Base-by-base conservation (phyloP, 2,888 invertebrate species). In the Xestia ashworthii region DNA sequence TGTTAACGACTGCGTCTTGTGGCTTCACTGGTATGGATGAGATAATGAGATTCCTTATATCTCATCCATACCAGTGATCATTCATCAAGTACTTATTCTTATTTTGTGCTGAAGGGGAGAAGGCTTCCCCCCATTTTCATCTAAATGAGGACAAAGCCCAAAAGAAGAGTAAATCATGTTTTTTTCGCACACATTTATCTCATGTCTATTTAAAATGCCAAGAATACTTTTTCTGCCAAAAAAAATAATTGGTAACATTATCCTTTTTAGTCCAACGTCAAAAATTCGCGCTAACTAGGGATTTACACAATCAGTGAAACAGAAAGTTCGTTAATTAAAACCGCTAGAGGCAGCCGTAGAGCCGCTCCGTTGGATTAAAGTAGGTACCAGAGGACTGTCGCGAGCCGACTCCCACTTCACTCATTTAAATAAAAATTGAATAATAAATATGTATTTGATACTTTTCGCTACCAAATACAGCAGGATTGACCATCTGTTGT, bases 361-460 rank as follows among this genome's bases (percentile, higher is more conserved):
- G 12, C 44, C 72, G 71, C 65, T 71, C 58, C 53, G 73, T 32
- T 41, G 74, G 68, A 74, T 75, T 78, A 60, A 78, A 78, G 69
- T n/a, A n/a, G n/a, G n/a, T 77, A 60, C 60, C 48, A 74, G 73
- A 84, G 70, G 74, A 83, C 73, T 78, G 79, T 85, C 80, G 76
- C 81, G 60, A 74, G 25, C 50, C 65, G 53, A 71, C 86, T 88
- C 88, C 88, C 86, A 88, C 88, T 82, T 80, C 46, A 32, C 73
- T 74, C 38, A 88, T 88, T 88, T 88, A 83, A 88, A 88, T 88
- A 87, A n/a, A n/a, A n/a, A 84, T 78, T 80, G 75, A 82, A 81
- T 80, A 86, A 82, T 86, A 85, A 85, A 88, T 77, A 79, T 85
- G 62, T 69, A 74, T 81, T 69, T 83, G 72, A 71, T 79, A 77